A percentile compares a stretch with the other conserved stretches of the same genome.
These are phyloP conservation scores for Rostratula benghalensis DNA, from an alignment of 2,113 vertebrate genomes.

Conservation along the genomic window DNA sequence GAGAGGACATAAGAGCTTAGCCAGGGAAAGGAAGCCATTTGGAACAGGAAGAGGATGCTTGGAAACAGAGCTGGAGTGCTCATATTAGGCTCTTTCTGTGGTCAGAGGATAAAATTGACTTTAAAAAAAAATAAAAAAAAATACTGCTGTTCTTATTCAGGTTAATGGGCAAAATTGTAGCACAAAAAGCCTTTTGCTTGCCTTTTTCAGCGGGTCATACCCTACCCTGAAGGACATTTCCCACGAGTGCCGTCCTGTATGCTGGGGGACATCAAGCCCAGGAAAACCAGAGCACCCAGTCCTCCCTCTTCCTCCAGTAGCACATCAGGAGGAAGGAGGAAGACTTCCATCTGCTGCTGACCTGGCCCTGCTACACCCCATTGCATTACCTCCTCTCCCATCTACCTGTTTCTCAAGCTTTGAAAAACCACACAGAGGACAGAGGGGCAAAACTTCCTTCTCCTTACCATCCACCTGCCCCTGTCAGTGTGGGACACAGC, in stretches of 20 bases:
- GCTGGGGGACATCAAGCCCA: neutral
- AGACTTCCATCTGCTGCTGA: neutral
- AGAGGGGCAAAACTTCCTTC: neutral
- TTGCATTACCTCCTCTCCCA: neutral
- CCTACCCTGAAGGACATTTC: neutral
- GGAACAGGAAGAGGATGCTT: conserved; percentile 70
- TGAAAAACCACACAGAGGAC: neutral
- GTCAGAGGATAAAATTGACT: neutral
- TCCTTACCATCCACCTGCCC: neutral
- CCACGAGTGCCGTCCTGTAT: neutral
- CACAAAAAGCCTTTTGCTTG: neutral
- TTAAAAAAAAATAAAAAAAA: neutral
- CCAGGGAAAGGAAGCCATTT: conserved; percentile 59
- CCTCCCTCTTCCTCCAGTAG: neutral
- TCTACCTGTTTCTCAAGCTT: neutral
- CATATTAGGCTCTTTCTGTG: neutral
- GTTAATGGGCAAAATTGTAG: neutral
- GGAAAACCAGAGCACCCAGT: neutral
- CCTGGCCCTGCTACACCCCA: neutral
- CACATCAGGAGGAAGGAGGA: neutral
- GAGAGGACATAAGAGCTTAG: conserved; percentile 17
- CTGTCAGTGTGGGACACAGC: neutral
- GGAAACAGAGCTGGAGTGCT: conserved; percentile 3
- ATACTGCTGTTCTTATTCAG: neutral
- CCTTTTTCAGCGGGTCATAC: neutral